These are phyloP conservation scores for Protophormia terraenovae DNA, from an alignment of 2,888 invertebrate genomes.

Conservation along the genomic window DNA sequence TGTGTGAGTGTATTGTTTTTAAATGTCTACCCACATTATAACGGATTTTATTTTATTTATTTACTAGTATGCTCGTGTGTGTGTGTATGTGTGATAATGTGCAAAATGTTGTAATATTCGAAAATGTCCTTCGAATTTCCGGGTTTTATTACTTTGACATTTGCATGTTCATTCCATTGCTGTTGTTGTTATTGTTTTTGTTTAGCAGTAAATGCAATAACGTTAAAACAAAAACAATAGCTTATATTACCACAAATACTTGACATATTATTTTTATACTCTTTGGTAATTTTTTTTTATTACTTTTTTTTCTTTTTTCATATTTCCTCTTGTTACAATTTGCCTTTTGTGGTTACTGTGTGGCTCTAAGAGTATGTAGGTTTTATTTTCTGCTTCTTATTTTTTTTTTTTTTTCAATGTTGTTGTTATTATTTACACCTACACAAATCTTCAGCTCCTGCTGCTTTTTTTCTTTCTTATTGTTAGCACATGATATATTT, in stretches of 20 bases:
- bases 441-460: background rate
- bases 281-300: background rate
- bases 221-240: background rate
- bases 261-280: conserved; percentile 26
- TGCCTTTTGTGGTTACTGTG: background rate
- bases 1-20: conserved; percentile 9
- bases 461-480: background rate
- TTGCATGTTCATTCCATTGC: conserved; percentile 68
- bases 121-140: conserved; percentile 80
- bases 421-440: conserved; percentile 3
- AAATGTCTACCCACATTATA: conserved; percentile 20
- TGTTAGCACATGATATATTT: background rate
- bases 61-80: background rate
- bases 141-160: conserved; percentile 79
- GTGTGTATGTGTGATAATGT: background rate
- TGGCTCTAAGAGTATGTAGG: background rate
- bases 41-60: background rate
- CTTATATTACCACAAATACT: conserved; percentile 16
- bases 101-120: conserved; percentile 67
- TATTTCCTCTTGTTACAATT: background rate
- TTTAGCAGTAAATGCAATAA: background rate
- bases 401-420: background rate
- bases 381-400: background rate
- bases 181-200: conserved; percentile 11
- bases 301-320: background rate